A percentile compares a stretch with the other conserved stretches of the same genome.
Conservation (phyloP, 2,888 invertebrate genomes). For the Drosophila barbarae region DNA sequence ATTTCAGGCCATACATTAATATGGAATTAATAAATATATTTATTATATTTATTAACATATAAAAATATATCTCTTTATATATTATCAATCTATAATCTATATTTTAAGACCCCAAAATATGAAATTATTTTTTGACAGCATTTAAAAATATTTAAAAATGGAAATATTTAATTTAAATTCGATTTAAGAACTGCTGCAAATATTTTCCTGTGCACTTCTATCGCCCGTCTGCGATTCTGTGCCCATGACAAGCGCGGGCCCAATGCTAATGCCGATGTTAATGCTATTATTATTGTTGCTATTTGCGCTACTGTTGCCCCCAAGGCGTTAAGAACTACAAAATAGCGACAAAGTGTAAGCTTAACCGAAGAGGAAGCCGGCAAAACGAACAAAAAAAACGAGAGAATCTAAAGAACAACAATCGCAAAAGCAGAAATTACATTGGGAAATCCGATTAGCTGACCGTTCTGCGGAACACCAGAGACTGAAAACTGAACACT, state of each 20-base stretch:
- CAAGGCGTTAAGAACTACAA: slow-evolving; percentile 50
- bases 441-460: slow-evolving; percentile 55
- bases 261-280: slow-evolving; percentile 38
- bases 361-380: slow-evolving; percentile 45
- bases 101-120: too few species aligned
- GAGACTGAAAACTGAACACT: slow-evolving; percentile 27
- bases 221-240: slow-evolving; percentile 32
- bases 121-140: too few species aligned
- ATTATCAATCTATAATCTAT: too few species aligned
- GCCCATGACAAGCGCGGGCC: slow-evolving; percentile 47
- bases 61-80: too few species aligned
- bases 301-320: slow-evolving; percentile 37
- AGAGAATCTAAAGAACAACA: slow-evolving; percentile 36
- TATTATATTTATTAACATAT: too few species aligned
- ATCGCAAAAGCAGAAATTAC: slow-evolving; percentile 61
- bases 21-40: too few species aligned
- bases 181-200: neutral
- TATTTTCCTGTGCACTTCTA: slow-evolving; percentile 13
- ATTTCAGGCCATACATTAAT: too few species aligned
- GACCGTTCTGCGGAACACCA: slow-evolving; percentile 56
- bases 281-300: slow-evolving; percentile 43
- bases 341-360: slow-evolving; percentile 59
- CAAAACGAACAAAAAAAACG: slow-evolving; percentile 21
- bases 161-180: too few species aligned
- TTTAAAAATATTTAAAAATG: neutral